These are phyloP conservation scores for Irena cyanogastra DNA, from an alignment of 2,113 vertebrate species.

Conservation along the genomic window DNA sequence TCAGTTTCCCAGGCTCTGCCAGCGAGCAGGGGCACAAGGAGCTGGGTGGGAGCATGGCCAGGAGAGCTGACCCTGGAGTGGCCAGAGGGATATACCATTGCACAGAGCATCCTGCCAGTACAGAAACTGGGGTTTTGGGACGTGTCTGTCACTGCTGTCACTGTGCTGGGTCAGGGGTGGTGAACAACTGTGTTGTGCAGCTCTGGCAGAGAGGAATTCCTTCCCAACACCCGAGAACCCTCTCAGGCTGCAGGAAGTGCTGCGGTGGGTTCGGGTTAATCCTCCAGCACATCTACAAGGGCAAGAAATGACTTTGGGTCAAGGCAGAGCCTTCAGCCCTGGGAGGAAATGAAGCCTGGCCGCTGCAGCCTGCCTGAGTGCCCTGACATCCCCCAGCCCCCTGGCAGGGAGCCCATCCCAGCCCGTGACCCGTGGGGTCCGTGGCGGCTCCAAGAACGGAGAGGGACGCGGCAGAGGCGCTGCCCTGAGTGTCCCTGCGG, in stretches of 20 bases:
- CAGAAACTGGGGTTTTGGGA: not conserved
- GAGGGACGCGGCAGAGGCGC: accelerated
- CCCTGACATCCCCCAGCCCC: not conserved
- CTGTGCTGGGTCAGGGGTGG: not conserved
- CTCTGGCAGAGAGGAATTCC: not conserved
- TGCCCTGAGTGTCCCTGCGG: not conserved
- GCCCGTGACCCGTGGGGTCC: not conserved
- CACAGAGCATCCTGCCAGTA: not conserved
- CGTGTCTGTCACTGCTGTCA: not conserved
- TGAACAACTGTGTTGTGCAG: not conserved
- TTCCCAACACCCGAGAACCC: accelerated
- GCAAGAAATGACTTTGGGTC: not conserved
- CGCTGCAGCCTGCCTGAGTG: not conserved
- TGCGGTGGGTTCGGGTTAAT: not conserved
- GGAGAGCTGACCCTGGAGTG: not conserved
- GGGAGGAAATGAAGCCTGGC: not conserved
- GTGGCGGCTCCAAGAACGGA: accelerated
- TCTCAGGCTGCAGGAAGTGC: not conserved
- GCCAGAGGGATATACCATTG: not conserved
- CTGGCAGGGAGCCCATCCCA: not conserved
- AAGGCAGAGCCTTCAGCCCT: not conserved
- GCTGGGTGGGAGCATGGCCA: not conserved
- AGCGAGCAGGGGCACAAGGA: not conserved
- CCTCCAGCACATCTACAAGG: not conserved
- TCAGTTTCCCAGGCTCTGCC: not conserved